Percentiles rank a stretch among this genome's conserved stretches.
Evolutionary conservation across 2,113 vertebrate species (phyloP).

Genomic region (Talpa occidentalis): DNA sequence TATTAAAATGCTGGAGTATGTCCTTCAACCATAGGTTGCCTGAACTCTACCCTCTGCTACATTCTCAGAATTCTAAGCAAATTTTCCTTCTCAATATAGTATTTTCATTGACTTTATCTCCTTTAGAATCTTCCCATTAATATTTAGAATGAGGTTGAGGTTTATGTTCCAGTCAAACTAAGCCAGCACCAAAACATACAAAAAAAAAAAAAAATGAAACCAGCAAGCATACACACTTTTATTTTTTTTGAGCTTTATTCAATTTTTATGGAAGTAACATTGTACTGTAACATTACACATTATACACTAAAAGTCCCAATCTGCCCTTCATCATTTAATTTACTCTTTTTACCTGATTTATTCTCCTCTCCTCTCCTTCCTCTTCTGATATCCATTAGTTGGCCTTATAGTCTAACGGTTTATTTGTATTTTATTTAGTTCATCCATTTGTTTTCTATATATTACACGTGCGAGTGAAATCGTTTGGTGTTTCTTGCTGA

Average conservation of each 20-base stretch:
- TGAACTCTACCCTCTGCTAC: not conserved
- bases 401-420: too few relatives aligned
- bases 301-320: too few relatives aligned
- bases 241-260: not conserved
- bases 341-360: too few relatives aligned
- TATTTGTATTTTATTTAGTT: too few relatives aligned
- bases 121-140: not conserved
- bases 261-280: too few relatives aligned
- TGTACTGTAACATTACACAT: too few relatives aligned
- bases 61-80: not conserved
- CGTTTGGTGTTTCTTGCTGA: too few relatives aligned
- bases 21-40: not conserved
- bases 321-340: too few relatives aligned
- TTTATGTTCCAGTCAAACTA: not conserved
- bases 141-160: not conserved
- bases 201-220: not conserved
- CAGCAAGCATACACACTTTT: not conserved
- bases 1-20: not conserved
- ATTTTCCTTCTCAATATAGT: not conserved
- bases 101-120: not conserved
- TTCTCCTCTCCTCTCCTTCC: too few relatives aligned
- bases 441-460: too few relatives aligned
- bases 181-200: not conserved
- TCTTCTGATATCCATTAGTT: too few relatives aligned
- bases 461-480: too few relatives aligned